Evolutionary conservation across 2,113 vertebrate species (phyloP).

Genomic region (Mormyrus iriodes): DNA sequence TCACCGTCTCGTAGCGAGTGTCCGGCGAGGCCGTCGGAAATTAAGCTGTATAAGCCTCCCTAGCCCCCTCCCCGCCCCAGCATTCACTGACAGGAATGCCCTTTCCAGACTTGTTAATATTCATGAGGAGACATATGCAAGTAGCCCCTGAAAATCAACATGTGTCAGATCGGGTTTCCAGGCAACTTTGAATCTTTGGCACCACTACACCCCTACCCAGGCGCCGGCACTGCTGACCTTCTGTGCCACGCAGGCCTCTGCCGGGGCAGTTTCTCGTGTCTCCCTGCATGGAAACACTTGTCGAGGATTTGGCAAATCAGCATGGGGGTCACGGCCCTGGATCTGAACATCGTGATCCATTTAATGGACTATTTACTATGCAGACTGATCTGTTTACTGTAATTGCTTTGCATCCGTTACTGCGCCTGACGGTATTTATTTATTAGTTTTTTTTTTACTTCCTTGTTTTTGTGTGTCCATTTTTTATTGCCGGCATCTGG

Average conservation of each 20-base stretch:
- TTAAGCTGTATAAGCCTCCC: fast-evolving
- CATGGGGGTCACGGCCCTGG: neutral
- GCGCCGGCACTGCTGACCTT: neutral
- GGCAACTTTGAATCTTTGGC: constrained; percentile 21
- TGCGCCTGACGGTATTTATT: neutral
- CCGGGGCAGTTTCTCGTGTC: neutral
- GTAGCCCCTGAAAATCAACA: constrained; percentile 25
- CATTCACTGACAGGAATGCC: constrained; percentile 24
- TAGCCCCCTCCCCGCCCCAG: neutral
- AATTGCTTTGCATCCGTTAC: neutral
- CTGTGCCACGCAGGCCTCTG: neutral
- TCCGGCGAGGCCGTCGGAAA: constrained; percentile 10
- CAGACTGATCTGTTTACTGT: neutral
- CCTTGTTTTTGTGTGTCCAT: neutral
- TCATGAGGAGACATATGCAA: constrained; percentile 27
- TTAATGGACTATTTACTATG: neutral
- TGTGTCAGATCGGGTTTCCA: constrained; percentile 36
- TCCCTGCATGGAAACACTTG: neutral
- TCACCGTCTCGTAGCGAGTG: constrained; percentile 24
- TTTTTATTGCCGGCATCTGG: neutral
- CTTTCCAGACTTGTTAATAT: constrained; percentile 18
- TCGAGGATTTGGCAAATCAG: neutral
- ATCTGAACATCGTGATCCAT: neutral
- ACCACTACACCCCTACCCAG: constrained; percentile 26
- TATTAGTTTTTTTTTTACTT: neutral